Conservation (phyloP, 2,797 vertebrate genomes). For the Alauda arvensis region DNA sequence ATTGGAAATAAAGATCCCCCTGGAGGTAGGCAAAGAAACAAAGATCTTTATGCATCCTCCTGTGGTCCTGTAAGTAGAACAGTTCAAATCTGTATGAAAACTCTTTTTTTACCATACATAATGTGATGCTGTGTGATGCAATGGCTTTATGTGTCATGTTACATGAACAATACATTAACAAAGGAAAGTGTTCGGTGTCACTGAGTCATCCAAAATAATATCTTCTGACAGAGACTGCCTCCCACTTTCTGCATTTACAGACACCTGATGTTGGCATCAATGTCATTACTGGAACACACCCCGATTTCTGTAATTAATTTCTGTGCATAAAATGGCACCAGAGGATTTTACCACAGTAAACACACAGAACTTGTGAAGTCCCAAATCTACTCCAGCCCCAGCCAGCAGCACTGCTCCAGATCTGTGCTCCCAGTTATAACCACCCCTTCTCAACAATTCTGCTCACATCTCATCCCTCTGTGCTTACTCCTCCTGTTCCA, state of each 20-base stretch:
- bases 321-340: not conserved
- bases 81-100: not conserved
- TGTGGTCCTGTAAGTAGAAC: not conserved
- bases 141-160: not conserved
- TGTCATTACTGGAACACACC: not conserved
- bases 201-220: not conserved
- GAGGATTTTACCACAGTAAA: not conserved
- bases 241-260: not conserved
- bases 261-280: not conserved
- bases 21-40: not conserved
- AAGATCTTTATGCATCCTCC: not conserved
- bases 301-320: not conserved
- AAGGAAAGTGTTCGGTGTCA: not conserved
- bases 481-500: not conserved
- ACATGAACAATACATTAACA: not conserved
- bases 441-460: not conserved
- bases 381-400: not conserved
- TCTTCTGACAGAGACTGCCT: not conserved
- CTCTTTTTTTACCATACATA: not conserved
- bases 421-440: not conserved
- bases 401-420: not conserved
- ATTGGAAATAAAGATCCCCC: not conserved
- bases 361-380: not conserved
- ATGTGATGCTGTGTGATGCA: not conserved
- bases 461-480: not conserved